Evolutionary conservation across 2,888 invertebrate genomes (phyloP).

Genomic region (Drosophila tripunctata): DNA sequence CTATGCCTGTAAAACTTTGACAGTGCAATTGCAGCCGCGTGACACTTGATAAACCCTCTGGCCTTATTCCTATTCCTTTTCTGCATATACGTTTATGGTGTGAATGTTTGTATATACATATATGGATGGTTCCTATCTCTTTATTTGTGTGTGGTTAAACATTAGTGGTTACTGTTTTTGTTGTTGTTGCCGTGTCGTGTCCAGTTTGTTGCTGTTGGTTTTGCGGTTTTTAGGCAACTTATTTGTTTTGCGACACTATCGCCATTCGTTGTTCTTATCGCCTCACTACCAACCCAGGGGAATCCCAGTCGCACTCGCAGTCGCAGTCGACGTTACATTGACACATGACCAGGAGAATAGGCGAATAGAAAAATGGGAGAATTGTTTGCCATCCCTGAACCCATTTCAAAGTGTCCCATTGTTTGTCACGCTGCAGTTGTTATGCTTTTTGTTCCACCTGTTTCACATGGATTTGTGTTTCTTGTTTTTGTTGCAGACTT

Average conservation of each 20-base stretch:
- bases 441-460: slow-evolving; percentile 44
- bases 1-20: slow-evolving; percentile 40
- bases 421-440: slow-evolving; percentile 69
- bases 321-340: slow-evolving; percentile 33
- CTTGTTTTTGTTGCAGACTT: slow-evolving; percentile 42
- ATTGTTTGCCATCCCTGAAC: slow-evolving; percentile 39
- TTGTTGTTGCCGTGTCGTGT: slow-evolving; percentile 41
- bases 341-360: slow-evolving; percentile 50
- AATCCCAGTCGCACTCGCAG: slow-evolving; percentile 10
- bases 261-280: slow-evolving; percentile 61
- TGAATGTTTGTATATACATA: background rate
- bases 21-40: slow-evolving; percentile 50
- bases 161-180: slow-evolving; percentile 65
- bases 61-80: slow-evolving; percentile 4
- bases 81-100: background rate
- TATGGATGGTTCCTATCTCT: slow-evolving; percentile 15
- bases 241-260: slow-evolving; percentile 76
- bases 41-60: slow-evolving; percentile 22
- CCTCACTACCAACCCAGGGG: slow-evolving; percentile 36
- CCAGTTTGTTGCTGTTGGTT: slow-evolving; percentile 58
- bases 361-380: slow-evolving; percentile 18
- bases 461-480: slow-evolving; percentile 15
- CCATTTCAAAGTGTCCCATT: slow-evolving; percentile 60
- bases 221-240: slow-evolving; percentile 75
- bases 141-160: slow-evolving; percentile 69